phyloP scores from a whole-genome alignment of 2,888 invertebrate genomes.

The Eledona agricola region DNA sequence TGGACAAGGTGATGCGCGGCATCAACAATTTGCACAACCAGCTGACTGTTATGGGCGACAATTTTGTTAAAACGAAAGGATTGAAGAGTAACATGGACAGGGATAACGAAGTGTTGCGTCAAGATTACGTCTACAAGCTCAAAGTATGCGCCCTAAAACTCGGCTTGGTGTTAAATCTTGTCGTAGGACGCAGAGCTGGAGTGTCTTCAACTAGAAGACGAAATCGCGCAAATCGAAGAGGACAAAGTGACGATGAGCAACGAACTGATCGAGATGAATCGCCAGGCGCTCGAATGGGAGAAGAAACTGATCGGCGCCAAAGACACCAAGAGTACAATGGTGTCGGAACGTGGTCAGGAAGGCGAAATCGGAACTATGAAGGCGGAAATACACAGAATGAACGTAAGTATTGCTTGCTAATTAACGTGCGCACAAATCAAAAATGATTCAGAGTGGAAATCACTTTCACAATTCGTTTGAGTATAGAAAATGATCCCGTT shows the following conservation, averaged over 20 bases:
- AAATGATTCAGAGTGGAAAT: no score
- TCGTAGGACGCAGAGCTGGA: conserved; percentile 73
- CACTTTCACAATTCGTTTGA: no score
- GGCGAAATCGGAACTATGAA: conserved; percentile 82
- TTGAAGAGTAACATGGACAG: conserved; percentile 66
- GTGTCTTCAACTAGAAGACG: conserved; percentile 72
- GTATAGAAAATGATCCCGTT: no score
- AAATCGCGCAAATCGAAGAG: conserved; percentile 71
- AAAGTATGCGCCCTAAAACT: conserved; percentile 56
- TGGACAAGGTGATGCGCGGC: conserved; percentile 67
- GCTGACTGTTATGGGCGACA: conserved; percentile 68
- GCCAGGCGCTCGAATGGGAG: conserved; percentile 82
- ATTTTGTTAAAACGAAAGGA: conserved; percentile 66
- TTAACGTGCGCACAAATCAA: no score
- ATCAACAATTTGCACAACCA: conserved; percentile 71
- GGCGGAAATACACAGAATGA: conserved; percentile 85
- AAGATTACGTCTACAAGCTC: conserved; percentile 64
- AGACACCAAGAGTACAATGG: conserved; percentile 75
- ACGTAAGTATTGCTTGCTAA: conserved; percentile 63
- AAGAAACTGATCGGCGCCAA: conserved; percentile 78
- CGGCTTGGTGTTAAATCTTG: not conserved
- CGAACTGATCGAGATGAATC: conserved; percentile 69
- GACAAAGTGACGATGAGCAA: conserved; percentile 73
- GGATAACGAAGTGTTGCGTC: conserved; percentile 66
- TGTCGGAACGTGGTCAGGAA: conserved; percentile 70